Percentiles rank a stretch among this genome's conserved stretches.
phyloP scores from a whole-genome alignment of 2,113 vertebrate species.

The Chroicocephalus ridibundus region DNA sequence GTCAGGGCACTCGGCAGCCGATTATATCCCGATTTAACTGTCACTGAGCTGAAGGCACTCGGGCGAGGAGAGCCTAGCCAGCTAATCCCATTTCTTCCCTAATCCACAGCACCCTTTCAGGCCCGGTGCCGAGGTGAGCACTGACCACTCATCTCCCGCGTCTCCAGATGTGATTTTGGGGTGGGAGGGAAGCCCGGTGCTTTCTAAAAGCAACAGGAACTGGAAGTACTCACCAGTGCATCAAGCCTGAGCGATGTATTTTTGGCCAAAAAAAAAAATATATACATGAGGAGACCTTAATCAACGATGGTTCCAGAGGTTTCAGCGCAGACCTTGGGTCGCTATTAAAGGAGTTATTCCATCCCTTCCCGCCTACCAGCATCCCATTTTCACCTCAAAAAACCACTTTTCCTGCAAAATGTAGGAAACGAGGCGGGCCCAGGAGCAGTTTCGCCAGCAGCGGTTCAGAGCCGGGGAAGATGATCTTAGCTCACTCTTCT shows the following conservation, averaged over 20 bases:
- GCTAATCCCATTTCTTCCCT: slow-evolving; percentile 47
- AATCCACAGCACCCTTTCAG: slow-evolving; percentile 38
- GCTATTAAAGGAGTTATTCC: not conserved
- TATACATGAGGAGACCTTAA: not conserved
- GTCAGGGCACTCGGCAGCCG: not conserved
- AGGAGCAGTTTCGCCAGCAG: not conserved
- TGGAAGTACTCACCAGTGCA: not conserved
- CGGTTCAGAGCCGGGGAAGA: not conserved
- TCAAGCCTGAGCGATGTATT: accelerated
- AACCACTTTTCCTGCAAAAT: not conserved
- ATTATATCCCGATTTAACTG: slow-evolving; percentile 30
- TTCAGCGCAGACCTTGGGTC: not conserved
- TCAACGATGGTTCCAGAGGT: not conserved
- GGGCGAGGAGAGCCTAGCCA: not conserved
- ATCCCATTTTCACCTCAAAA: not conserved
- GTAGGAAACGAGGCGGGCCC: not conserved
- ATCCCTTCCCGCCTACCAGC: not conserved
- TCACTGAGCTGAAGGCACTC: not conserved
- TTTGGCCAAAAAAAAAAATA: not conserved
- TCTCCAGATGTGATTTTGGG: not conserved
- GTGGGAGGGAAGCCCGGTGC: not conserved
- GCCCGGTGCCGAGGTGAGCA: accelerated
- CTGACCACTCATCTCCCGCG: accelerated
- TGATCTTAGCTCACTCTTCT: not conserved
- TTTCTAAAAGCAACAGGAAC: not conserved